phyloP scores from a whole-genome alignment of 1,140 invertebrate species.

The Bombus ignitus region DNA sequence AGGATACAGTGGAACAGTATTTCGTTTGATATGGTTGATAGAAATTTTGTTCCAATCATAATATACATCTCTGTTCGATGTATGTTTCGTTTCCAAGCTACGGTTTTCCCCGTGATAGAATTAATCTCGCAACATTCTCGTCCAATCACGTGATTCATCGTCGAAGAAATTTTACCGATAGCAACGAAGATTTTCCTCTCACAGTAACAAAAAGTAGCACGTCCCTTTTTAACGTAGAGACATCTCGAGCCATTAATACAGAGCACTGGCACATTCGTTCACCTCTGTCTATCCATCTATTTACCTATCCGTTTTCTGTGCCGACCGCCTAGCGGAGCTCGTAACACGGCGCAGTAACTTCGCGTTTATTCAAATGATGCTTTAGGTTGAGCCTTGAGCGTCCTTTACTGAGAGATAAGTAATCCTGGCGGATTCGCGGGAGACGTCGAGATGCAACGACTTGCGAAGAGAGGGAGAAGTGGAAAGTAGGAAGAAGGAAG shows the following conservation, averaged over 20 bases:
- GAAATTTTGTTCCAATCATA: background rate
- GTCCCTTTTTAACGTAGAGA: slow-evolving; percentile 41
- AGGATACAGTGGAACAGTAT: background rate
- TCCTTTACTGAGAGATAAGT: slow-evolving; percentile 74
- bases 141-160: slow-evolving; percentile 6
- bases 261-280: slow-evolving; percentile 36
- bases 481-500: slow-evolving; percentile 14
- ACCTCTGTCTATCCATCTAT: slow-evolving; percentile 15
- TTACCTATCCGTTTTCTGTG: background rate
- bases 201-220: slow-evolving; percentile 26
- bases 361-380: slow-evolving; percentile 79
- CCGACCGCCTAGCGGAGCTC: slow-evolving; percentile 26
- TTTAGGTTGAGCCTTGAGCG: slow-evolving; percentile 73
- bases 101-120: background rate
- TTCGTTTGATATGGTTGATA: background rate
- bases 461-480: slow-evolving; percentile 30
- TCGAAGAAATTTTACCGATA: slow-evolving; percentile 31
- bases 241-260: slow-evolving; percentile 69
- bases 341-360: slow-evolving; percentile 71
- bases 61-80: background rate
- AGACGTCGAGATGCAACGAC: slow-evolving; percentile 27
- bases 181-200: slow-evolving; percentile 36
- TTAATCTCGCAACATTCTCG: background rate
- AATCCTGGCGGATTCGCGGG: slow-evolving; percentile 68
- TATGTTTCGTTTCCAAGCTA: background rate